These are phyloP conservation scores for Thera britannica DNA, from an alignment of 2,888 invertebrate species.

Conservation along the genomic window DNA sequence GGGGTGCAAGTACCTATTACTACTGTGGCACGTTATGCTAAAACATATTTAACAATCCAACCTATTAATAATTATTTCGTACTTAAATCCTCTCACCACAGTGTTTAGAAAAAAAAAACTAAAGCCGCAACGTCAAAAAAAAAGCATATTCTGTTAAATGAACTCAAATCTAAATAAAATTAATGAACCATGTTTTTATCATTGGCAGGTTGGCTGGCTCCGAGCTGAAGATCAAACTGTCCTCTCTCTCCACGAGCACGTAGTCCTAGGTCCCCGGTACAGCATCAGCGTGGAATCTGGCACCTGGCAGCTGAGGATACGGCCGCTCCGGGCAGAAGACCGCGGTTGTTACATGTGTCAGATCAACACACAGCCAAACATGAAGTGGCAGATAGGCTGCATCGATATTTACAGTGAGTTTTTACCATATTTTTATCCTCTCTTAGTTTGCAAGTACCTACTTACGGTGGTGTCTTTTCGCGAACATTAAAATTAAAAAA, in stretches of 20 bases:
- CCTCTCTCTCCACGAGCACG: conserved; percentile 90
- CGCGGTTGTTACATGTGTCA: conserved; percentile 96
- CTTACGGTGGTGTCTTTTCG: no score
- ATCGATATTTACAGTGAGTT: conserved; percentile 92
- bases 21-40: no score
- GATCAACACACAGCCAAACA: conserved; percentile 92
- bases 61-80: no score
- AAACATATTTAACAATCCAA: no score
- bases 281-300: conserved; percentile 90
- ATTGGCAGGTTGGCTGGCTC: conserved; percentile 91
- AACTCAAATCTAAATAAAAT: not conserved
- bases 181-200: not conserved
- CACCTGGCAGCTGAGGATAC: conserved; percentile 94
- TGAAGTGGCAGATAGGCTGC: conserved; percentile 95
- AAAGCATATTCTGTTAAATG: no score
- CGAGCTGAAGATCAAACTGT: conserved; percentile 93
- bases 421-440: not conserved
- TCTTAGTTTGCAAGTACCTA: no score
- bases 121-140: no score
- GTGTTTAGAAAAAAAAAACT: no score
- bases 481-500: no score
- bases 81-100: no score
- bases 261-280: conserved; percentile 91
- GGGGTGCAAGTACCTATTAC: no score
- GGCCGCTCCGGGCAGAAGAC: conserved; percentile 92